Base-by-base conservation (phyloP, 2,113 vertebrate species). In the Anguilla japonica region DNA sequence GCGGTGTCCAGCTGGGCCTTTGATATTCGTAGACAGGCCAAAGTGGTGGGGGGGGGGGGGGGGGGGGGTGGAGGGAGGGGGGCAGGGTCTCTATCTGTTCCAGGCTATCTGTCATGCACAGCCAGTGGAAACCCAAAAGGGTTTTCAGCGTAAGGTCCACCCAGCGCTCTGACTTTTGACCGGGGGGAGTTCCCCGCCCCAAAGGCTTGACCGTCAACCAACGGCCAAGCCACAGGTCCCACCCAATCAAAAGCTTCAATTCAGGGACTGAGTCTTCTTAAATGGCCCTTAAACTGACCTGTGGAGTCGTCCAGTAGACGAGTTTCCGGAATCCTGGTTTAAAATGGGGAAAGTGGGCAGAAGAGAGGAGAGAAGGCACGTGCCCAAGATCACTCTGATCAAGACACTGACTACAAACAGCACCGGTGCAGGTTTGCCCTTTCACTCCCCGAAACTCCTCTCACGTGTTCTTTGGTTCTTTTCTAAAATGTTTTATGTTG, bases 1-100 rank as follows among this genome's bases (percentile, higher is more conserved):
- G 96, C 91, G 92, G 91, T 95, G 94, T 97, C 97, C 96, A 96
- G 95, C 97, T 96, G 97, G 96, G 97, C 95, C 96, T 97, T 98
- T 99, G 95, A 97, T 96, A 97, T 93, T 94, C 95, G 96, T 90
- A 94, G 95, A 94, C 93, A 92, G 92, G 26, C 34, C 50, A 40
- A 79, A 14, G 29, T 29, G 40, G 20, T 2, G 40, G n/a, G 20
- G 50, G 29, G 15, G 20, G 13, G 40, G n/a, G 20, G 50, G 29
- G 15, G 90, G 87, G 89, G 91, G 29, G 29, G 86, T 89, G 63
- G 86, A 88, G 89, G 22, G 87, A 63, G 91, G 91, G 93, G 90
- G 39, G 88, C 89, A 88, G 91, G 91, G 87, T 86, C 82, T 88
- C 84, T 91, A 89, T 91, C 86, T 92, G 87, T 94, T 95, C 93